Conservation (phyloP, 2,797 vertebrate genomes). For the Apogon talboti region DNA sequence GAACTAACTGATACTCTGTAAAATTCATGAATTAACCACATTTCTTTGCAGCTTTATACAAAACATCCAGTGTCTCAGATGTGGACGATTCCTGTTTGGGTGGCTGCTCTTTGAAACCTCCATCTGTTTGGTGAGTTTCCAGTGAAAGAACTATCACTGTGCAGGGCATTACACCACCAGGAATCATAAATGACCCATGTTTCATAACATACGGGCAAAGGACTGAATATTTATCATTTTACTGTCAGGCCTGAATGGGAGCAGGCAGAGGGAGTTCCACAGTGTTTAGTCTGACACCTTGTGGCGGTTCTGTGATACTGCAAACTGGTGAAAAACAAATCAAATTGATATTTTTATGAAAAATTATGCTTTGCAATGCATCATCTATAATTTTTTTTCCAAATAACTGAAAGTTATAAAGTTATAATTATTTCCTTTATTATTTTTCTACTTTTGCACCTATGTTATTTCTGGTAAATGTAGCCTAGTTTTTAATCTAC, state of each 20-base stretch:
- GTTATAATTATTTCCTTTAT: no score
- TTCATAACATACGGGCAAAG: background rate
- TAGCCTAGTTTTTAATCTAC: no score
- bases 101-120: no score
- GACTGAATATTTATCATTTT: background rate
- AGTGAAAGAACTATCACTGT: no score
- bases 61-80: no score
- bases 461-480: no score
- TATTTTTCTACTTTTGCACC: no score
- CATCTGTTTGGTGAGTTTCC: no score
- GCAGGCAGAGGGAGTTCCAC: background rate
- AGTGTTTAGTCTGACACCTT: constrained; percentile 50
- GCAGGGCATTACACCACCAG: background rate
- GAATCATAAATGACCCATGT: background rate
- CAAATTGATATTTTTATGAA: background rate
- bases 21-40: background rate
- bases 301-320: constrained; percentile 48
- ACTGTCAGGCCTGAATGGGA: background rate
- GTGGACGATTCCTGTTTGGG: no score
- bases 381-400: background rate
- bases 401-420: no score
- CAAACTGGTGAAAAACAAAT: background rate
- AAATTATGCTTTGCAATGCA: background rate
- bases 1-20: background rate
- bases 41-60: background rate